Evolutionary conservation across 2,113 vertebrate species (phyloP), one percentile per base, ranked within the genome.

Genomic region (Calcarius ornatus): DNA sequence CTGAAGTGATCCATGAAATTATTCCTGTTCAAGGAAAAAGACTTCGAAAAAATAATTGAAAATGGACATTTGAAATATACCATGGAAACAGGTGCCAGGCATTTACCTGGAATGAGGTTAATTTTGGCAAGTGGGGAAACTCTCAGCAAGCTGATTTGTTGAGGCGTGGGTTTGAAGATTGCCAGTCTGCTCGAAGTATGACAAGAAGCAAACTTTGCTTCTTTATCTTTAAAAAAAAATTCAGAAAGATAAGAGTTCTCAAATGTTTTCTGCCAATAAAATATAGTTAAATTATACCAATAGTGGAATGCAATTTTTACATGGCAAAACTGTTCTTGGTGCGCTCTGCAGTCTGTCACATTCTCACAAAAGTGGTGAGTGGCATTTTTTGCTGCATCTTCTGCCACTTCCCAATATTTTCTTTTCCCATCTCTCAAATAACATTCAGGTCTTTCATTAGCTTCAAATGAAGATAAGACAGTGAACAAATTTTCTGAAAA

Each of bases 401-500:
- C 65, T 40, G 47, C 54, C 42, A 40, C 18, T 64, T 43, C n/a
- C 43, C 2, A 0, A 1, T 75, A 42, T 57, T 97, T 91, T 81
- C 20, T 89, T 79, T 81, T 24, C 27, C 31, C 11, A 8, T 33
- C 33, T 28, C 35, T 31, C 50, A 72, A 54, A 65, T 70, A 95
- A 53, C 31, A 28, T 64, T 79, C 57, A 60, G 68, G 13, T 30
- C 70, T 76, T 65, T 85, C 20, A 30, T 91, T 94, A 82, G 35
- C 57, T 80, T 85, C 50, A 90, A 69, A 42, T 65, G 23, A 86
- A 79, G 45, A 73, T 31, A 81, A 40, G 28, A 57, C 40, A 65
- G 45, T 87, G 53, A 79, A 45, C 45, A 20, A 61, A 43, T 87
- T 91, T 91, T 72, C 66, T 90, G 38, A 82, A 92, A 53, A 65